A percentile compares a stretch with the other conserved stretches of the same genome.
These are phyloP conservation scores for Paragorgia papillata DNA, from an alignment of 92 coral and sea anemone species.

Conservation along the genomic window DNA sequence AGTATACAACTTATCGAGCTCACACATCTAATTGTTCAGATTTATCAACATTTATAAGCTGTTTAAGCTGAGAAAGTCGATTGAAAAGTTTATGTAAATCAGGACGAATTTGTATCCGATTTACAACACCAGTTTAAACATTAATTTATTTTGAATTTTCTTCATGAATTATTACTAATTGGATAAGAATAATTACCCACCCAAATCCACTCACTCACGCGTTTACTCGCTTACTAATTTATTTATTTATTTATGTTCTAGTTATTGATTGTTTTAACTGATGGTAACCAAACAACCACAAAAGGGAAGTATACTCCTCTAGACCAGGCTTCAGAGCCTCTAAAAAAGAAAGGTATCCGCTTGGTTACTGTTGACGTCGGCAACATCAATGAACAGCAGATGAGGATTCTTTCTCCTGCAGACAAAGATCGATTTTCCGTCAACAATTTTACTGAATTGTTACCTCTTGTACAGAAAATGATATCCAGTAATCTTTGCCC, in stretches of 20 bases:
- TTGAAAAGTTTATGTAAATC: no score
- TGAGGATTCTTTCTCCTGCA: slow-evolving; percentile 34
- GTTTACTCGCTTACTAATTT: no score
- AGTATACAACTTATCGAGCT: no score
- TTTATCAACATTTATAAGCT: no score
- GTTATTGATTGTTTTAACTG: slow-evolving; percentile 33
- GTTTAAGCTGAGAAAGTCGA: no score
- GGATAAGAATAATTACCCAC: no score
- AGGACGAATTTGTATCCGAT: no score
- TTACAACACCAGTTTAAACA: no score
- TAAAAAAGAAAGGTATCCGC: slow-evolving; percentile 29
- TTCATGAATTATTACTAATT: no score
- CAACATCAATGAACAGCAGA: slow-evolving; percentile 8
- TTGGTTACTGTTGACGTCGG: slow-evolving; percentile 35
- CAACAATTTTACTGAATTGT: neutral
- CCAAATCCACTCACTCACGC: no score
- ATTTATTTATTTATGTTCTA: neutral
- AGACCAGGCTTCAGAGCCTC: slow-evolving; percentile 5
- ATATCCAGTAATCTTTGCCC: slow-evolving; percentile 1
- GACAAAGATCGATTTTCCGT: slow-evolving; percentile 15
- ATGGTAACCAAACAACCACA: slow-evolving; percentile 44
- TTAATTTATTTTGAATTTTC: no score
- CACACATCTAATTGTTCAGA: no score
- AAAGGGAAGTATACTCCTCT: slow-evolving; percentile 5
- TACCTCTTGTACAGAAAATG: slow-evolving; percentile 18